These are phyloP conservation scores for Omphaloscelis lunosa DNA, from an alignment of 2,888 invertebrate species.

Conservation along the genomic window DNA sequence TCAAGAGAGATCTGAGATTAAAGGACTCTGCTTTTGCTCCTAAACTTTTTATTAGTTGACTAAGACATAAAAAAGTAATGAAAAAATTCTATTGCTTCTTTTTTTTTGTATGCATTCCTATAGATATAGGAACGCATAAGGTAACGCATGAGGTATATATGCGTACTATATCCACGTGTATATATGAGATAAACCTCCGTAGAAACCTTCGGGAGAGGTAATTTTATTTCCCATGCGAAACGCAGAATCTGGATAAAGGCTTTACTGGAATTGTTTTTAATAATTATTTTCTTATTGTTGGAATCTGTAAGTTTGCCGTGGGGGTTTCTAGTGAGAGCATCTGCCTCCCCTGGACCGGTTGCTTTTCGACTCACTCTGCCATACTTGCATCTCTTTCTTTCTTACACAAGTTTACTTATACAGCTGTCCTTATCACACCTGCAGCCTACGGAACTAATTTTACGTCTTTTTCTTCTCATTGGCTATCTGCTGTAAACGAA, in stretches of 20 bases:
- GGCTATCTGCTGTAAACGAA: constrained; percentile 82
- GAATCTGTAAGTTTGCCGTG: constrained; percentile 84
- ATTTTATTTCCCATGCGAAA: constrained; percentile 63
- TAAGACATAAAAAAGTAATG: not conserved
- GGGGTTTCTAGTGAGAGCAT: constrained; percentile 86
- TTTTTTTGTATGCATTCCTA: not conserved
- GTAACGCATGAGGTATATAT: not conserved
- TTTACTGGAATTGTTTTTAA: constrained; percentile 77
- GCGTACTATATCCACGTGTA: not conserved
- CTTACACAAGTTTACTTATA: constrained; percentile 62
- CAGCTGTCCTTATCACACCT: constrained; percentile 77
- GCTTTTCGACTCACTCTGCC: constrained; percentile 81
- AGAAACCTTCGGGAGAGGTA: constrained; percentile 43
- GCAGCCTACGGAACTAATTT: constrained; percentile 86
- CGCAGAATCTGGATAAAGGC: constrained; percentile 68
- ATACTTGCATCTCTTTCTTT: constrained; percentile 76
- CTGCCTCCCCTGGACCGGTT: constrained; percentile 89
- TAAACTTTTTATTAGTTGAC: not conserved
- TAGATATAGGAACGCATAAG: not conserved
- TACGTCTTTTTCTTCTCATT: constrained; percentile 85
- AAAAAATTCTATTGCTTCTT: too few relatives aligned
- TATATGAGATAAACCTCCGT: constrained; percentile 28
- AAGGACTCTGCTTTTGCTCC: not conserved
- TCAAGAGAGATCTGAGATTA: constrained; percentile 6
- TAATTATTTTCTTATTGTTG: constrained; percentile 87